Evolutionary conservation across 2,113 vertebrate genomes (phyloP), one percentile per base, ranked within the genome.

Genomic region (Diphyllodes magnificus): DNA sequence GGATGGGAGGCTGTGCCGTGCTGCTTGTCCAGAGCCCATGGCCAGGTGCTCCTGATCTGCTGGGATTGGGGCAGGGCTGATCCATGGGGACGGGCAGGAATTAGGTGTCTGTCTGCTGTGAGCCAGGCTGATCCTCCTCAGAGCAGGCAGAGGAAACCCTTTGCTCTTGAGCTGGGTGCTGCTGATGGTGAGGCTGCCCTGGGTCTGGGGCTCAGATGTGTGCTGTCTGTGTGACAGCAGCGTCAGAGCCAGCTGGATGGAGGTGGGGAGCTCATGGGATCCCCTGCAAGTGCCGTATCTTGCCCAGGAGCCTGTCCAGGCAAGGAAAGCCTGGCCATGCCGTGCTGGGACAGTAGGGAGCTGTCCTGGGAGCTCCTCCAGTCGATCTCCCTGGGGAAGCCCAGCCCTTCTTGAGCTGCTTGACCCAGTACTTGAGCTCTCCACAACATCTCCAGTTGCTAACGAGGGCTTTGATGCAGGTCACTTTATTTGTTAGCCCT

Each of bases 241-340:
- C 0, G 0, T 12, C 0, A 4, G 40, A 57, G 71, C 49, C 25
- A 40, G 10, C 1, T 30, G 42, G 13, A 44, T 9, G 60, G 47
- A 75, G 60, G 45, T 4, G 11, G 50, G 73, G 42, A 88, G 64
- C 72, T 44, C 0, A 0, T 10, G 50, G 50, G 15, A 35, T 40
- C 15, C 33, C 1, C 3, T 24, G 19, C 4, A 11, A 23, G 24
- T 31, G 19, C 37, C 0, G 0, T 13, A 22, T 17, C n/a, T 56
- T 31, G 54, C 9, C 45, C 31, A n/a, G 80, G 78, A 77, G 33
- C 19, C 13, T 45, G 21, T 76, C 44, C 4, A 15, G 69, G n/a
- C 4, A 9, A 24, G 53, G 16, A 23, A 16, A 75, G 19, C 37
- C 40, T 53, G 37, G 33, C 33, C 0, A 0, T 56, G 54, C 76